These are phyloP conservation scores for Xiphorhynchus elegans DNA, from an alignment of 2,113 vertebrate genomes.

Conservation along the genomic window DNA sequence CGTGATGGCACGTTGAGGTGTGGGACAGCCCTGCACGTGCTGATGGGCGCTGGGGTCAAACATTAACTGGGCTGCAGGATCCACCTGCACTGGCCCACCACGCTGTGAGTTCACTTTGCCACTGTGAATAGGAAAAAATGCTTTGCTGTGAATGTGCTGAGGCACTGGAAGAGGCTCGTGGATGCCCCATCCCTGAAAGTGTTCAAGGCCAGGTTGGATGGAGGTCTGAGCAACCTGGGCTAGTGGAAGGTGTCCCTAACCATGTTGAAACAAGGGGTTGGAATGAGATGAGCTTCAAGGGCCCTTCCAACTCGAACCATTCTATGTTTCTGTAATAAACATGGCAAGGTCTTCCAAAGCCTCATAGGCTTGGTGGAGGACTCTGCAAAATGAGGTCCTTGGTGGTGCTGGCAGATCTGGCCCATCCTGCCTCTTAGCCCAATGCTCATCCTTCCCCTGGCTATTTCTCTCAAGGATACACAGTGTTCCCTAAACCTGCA, in stretches of 20 bases:
- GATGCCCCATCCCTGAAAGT: neutral
- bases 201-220: neutral
- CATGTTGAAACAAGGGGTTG: neutral
- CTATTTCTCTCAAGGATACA: neutral
- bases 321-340: neutral
- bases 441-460: neutral
- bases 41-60: neutral
- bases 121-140: accelerated
- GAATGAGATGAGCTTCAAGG: neutral
- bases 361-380: neutral
- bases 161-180: neutral
- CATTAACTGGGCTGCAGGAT: neutral
- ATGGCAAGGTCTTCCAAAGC: neutral
- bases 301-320: neutral
- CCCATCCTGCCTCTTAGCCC: neutral
- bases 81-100: accelerated
- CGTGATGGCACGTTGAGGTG: accelerated
- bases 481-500: neutral
- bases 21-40: accelerated
- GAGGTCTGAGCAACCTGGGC: neutral
- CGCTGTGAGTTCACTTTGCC: accelerated
- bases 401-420: neutral
- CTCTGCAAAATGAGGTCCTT: neutral
- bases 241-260: neutral
- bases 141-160: neutral